Conservation (phyloP, 2,113 vertebrate species). For the Gopherus flavomarginatus region DNA sequence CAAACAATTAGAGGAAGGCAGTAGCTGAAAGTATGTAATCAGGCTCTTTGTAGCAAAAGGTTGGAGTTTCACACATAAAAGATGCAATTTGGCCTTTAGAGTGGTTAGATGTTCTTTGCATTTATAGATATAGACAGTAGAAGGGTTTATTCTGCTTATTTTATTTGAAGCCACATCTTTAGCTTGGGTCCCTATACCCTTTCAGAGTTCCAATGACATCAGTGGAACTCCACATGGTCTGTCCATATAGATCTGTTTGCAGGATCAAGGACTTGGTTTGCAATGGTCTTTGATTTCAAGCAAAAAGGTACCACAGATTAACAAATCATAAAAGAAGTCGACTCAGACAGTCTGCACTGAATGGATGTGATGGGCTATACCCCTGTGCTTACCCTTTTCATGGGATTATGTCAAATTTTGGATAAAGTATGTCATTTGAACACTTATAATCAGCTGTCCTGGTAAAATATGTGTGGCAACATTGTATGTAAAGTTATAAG, state of each 20-base stretch:
- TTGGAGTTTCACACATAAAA: background rate
- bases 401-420: background rate
- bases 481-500: background rate
- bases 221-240: background rate
- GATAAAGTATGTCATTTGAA: background rate
- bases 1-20: conserved; percentile 31
- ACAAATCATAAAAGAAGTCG: background rate
- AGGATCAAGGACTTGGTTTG: background rate
- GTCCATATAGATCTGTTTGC: background rate
- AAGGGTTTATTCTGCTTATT: background rate
- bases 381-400: background rate
- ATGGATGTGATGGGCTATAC: background rate
- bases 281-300: background rate
- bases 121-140: background rate
- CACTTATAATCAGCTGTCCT: background rate
- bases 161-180: background rate
- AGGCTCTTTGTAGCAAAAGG: conserved; percentile 12
- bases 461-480: background rate
- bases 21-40: background rate
- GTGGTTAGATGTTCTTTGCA: background rate
- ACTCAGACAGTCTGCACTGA: background rate
- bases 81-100: background rate
- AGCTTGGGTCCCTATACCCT: background rate
- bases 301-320: background rate
- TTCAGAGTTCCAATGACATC: conserved; percentile 1